A percentile compares a stretch with the other conserved stretches of the same genome.
Conservation (phyloP, 1,140 invertebrate species). For the Leptopilina boulardi region DNA sequence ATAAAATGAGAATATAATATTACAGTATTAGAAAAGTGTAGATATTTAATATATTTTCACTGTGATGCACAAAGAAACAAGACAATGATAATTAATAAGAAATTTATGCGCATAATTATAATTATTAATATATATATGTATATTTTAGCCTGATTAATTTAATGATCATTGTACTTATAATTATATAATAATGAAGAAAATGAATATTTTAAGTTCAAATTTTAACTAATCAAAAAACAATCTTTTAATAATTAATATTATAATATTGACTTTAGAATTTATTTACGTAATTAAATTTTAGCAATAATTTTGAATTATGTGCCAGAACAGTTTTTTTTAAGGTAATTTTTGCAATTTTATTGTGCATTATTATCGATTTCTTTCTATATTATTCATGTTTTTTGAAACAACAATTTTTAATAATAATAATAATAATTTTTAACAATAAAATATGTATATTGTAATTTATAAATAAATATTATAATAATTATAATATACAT, state of each 20-base stretch:
- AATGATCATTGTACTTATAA: constrained; percentile 3
- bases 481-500: too few species aligned
- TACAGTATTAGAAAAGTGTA: constrained; percentile 12
- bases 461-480: too few species aligned
- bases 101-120: not conserved
- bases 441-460: too few species aligned
- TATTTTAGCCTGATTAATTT: not conserved
- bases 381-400: not conserved
- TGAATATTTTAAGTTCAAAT: not conserved
- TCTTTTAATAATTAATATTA: too few species aligned
- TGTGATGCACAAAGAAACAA: not conserved
- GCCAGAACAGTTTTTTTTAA: not conserved
- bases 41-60: not conserved
- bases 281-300: not conserved
- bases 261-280: not conserved
- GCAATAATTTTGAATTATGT: not conserved
- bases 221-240: not conserved
- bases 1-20: not conserved
- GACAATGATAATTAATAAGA: not conserved
- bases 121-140: not conserved
- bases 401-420: too few species aligned
- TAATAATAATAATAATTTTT: too few species aligned
- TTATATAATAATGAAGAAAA: constrained; percentile 10
- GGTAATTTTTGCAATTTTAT: not conserved
- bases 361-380: not conserved